phyloP scores from a whole-genome alignment of 2,888 invertebrate species.

The Drosophila dives region DNA sequence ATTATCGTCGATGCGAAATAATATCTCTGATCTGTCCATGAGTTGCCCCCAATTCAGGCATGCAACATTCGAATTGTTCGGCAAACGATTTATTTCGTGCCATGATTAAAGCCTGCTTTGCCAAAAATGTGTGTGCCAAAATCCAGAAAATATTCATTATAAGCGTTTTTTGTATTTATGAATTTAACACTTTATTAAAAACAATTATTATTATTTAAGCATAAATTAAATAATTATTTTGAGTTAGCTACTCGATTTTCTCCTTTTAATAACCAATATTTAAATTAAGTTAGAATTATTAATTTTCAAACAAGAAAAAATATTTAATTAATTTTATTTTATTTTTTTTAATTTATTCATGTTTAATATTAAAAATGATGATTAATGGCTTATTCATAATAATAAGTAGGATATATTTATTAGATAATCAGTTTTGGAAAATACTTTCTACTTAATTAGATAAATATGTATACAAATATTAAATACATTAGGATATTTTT shows the following conservation, averaged over 20 bases:
- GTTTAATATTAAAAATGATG: too few relatives aligned
- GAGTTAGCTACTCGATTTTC: neutral
- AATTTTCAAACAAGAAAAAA: too few relatives aligned
- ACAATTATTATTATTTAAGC: neutral
- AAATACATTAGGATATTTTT: neutral
- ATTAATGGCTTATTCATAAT: too few relatives aligned
- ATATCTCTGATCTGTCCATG: constrained; percentile 35
- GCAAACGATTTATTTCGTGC: neutral
- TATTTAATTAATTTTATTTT: too few relatives aligned
- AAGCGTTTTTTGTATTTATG: accelerated
- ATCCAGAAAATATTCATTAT: neutral
- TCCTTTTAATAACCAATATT: neutral
- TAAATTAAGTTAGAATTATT: accelerated
- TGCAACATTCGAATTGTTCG: constrained; percentile 12
- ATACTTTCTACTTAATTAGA: neutral
- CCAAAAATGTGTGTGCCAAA: neutral
- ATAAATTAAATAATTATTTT: neutral
- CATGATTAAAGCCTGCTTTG: neutral
- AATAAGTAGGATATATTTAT: neutral
- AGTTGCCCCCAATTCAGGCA: neutral
- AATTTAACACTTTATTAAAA: neutral
- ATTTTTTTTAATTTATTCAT: too few relatives aligned
- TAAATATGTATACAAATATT: neutral
- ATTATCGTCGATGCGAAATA: constrained; percentile 47
- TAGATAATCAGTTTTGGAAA: neutral